Evolutionary conservation across 2,797 vertebrate genomes (phyloP), one percentile per base, ranked within the genome.

Genomic region (Sciaenops ocellatus): DNA sequence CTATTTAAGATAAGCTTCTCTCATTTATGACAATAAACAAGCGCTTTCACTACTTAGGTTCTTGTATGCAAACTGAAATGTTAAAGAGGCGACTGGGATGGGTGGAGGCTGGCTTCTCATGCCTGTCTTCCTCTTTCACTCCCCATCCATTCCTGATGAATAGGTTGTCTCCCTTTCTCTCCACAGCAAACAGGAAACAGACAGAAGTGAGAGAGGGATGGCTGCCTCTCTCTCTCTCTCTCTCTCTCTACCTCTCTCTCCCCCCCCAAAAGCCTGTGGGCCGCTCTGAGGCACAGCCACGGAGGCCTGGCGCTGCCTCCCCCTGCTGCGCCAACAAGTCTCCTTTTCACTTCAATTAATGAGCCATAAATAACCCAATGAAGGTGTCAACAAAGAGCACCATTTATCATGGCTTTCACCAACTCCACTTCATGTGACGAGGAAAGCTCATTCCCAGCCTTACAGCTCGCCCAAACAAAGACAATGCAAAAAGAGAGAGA

Each of bases 341-440:
- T 96, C 94, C 95, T 95, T 96, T 96, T 97, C 77, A 93, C 95
- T 97, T 97, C 97, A 98, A 98, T 98, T 99, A 99, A 98, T 97
- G 97, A 98, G 96, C 97, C 98, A 99, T 98, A 98, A 98, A 99
- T 98, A 99, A 98, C 97, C 96, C 95, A 95, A 97, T 97, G 96
- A 98, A 98, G 97, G 97, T 97, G 97, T 99, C 97, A 98, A 97
- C 97, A 96, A 96, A 95, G 96, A 96, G 93, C 89, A 91, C 95
- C 96, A 98, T 99, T 98, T 96, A 98, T 99, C 97, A 97, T 91
- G 92, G 94, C 96, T 96, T 96, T 97, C 97, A 97, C 94, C 90
- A 90, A 85, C 91, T 94, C 90, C 55, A 55, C 95, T 96, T 95
- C 95, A 94, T 86, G 85, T 92, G 93, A 95, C 90, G 93, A 94